phyloP scores from a whole-genome alignment of 1,140 invertebrate genomes.

The Lepidotrigona ventralis region DNA sequence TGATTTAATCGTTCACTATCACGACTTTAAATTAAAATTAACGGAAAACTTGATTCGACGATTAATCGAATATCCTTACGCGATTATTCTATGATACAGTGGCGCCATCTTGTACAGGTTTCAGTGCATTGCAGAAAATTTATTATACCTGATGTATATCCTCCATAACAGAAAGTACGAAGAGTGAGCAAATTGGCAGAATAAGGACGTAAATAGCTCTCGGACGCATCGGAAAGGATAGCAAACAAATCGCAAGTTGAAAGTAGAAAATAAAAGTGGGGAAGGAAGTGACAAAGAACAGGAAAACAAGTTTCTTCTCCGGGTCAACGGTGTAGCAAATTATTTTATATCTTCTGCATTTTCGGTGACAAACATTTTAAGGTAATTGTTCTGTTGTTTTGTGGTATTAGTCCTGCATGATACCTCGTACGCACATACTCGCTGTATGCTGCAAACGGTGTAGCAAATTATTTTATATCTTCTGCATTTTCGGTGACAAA shows the following conservation, averaged over 20 bases:
- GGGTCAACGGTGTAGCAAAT: conserved; percentile 23
- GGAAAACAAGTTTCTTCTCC: conserved; percentile 23
- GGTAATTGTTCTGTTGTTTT: conserved; percentile 20
- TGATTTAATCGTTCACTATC: background rate
- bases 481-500: background rate
- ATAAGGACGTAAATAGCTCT: background rate
- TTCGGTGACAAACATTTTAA: background rate
- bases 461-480: conserved; percentile 26
- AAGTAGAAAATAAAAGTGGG: background rate
- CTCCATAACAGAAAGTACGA: background rate
- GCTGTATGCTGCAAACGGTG: background rate
- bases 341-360: conserved; percentile 11
- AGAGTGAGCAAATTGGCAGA: background rate
- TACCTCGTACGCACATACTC: no score
- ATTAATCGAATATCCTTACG: background rate
- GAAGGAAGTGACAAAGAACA: background rate
- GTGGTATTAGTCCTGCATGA: background rate
- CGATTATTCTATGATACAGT: background rate
- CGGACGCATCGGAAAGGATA: background rate
- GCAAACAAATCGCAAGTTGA: background rate
- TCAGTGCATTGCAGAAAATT: no score
- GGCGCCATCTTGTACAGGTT: conserved; percentile 6
- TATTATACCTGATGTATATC: background rate
- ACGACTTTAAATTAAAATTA: background rate
- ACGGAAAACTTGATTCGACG: background rate